Evolutionary conservation across 2,888 invertebrate species (phyloP), one percentile per base, ranked within the genome.

Genomic region (Stramonita haemastoma): DNA sequence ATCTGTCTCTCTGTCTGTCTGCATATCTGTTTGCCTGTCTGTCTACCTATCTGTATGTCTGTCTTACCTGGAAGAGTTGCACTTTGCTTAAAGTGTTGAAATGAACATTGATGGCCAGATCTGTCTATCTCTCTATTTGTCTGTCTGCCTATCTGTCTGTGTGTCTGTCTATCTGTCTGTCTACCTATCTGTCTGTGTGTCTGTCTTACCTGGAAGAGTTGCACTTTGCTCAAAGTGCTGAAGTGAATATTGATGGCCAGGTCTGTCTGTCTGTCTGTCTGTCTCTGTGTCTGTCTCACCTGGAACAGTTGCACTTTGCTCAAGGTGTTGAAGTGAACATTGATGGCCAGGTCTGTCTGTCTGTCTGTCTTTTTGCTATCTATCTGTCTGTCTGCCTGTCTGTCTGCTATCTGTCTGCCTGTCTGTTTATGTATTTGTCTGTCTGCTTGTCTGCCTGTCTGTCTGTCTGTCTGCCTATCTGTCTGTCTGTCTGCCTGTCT

Each of bases 251-350:
- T 98, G 85, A 96, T 96, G 17, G 96, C 98, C 15, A 99, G 97
- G 95, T 99, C 99, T 0, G 98, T 98, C 96, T 98, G 98, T 96
- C n/a, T n/a, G n/a, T n/a, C n/a, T n/a, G n/a, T n/a, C n/a, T n/a
- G n/a, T n/a, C 19, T 87, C 73, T 11, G 73, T 17, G 4, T 19
- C 29, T 57, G n/a, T 60, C 87, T 87, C 90, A 96, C 98, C 86
- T 98, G 98, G 96, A 99, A 99, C 8, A 99, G 96, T 94, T 98
- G 98, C 19, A 99, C 99, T 97, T 99, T 99, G 94, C 97, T 98
- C 86, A 99, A 96, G 0, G 98, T 99, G 91, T 98, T 97, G 95
- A 98, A 98, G 95, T 99, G 99, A 4, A 99, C 98, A 87, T 98
- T 98, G 85, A 96, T 96, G 17, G 96, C 98, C 15, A 99, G 97